phyloP scores from a whole-genome alignment of 2,888 invertebrate species.

The Argynnis bischoffii region DNA sequence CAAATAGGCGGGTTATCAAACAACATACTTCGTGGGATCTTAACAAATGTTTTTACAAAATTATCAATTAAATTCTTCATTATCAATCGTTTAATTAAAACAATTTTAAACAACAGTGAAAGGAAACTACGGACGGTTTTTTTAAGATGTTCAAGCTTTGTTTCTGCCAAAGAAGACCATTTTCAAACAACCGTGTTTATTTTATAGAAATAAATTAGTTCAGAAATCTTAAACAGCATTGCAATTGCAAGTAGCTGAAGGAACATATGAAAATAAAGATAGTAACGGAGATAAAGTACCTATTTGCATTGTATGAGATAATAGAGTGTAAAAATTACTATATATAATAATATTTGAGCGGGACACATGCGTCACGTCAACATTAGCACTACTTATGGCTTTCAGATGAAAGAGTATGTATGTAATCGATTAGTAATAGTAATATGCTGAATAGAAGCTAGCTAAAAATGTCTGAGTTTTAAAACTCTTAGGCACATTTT shows the following conservation, averaged over 20 bases:
- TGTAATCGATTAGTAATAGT: conserved; percentile 34
- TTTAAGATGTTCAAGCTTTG: conserved; percentile 50
- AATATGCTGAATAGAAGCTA: conserved; percentile 54
- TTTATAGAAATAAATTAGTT: conserved; percentile 18
- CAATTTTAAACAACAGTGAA: conserved; percentile 35
- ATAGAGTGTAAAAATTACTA: conserved; percentile 61
- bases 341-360: conserved; percentile 57
- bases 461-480: conserved; percentile 56
- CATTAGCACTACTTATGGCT: conserved; percentile 42
- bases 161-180: conserved; percentile 36
- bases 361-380: conserved; percentile 58
- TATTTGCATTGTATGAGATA: conserved; percentile 25
- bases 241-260: neutral
- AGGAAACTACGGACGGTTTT: conserved; percentile 64
- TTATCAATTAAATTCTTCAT: conserved; percentile 39
- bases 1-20: conserved; percentile 80
- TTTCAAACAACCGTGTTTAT: conserved; percentile 40
- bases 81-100: conserved; percentile 36
- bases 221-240: conserved; percentile 12
- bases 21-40: conserved; percentile 66
- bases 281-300: conserved; percentile 38
- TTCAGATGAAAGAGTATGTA: conserved; percentile 40
- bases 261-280: conserved; percentile 33
- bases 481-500: conserved; percentile 74
- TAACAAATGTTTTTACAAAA: conserved; percentile 63